These are phyloP conservation scores for Chironomus tepperi DNA, from an alignment of 1,140 invertebrate species.

Conservation along the genomic window DNA sequence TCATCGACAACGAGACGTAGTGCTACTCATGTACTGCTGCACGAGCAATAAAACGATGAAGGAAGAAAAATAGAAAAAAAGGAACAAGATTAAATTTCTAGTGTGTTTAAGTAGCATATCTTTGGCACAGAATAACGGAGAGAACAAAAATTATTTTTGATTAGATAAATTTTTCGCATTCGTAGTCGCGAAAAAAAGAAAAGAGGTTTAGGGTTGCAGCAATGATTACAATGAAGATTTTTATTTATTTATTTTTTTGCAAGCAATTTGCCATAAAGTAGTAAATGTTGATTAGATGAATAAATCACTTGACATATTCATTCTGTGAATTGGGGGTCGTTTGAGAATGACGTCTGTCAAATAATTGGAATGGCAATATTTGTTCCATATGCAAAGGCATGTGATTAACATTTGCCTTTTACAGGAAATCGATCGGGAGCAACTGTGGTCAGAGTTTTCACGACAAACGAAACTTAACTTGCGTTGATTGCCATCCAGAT, in stretches of 20 bases:
- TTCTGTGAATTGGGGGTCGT: not conserved
- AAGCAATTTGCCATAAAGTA: conserved; percentile 7
- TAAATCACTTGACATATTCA: not conserved
- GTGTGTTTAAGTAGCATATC: not conserved
- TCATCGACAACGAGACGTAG: not conserved
- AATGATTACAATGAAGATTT: not conserved
- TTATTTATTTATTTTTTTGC: not conserved
- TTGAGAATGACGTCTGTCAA: no score
- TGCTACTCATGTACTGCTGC: not conserved
- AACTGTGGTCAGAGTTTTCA: no score
- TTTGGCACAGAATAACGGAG: no score
- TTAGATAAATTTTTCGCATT: conserved; percentile 8
- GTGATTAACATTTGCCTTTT: no score
- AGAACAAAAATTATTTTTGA: not conserved
- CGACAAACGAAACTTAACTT: no score
- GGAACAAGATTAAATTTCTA: conserved; percentile 20
- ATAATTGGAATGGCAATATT: no score
- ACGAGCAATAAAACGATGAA: not conserved
- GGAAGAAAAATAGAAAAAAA: not conserved
- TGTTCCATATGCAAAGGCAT: no score
- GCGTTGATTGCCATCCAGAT: no score
- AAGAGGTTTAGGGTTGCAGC: not conserved
- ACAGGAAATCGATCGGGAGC: no score
- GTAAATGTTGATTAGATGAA: not conserved
- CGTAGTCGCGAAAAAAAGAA: not conserved